phyloP scores from a whole-genome alignment of 2,797 vertebrate species.

The Clarias laeviceps region DNA sequence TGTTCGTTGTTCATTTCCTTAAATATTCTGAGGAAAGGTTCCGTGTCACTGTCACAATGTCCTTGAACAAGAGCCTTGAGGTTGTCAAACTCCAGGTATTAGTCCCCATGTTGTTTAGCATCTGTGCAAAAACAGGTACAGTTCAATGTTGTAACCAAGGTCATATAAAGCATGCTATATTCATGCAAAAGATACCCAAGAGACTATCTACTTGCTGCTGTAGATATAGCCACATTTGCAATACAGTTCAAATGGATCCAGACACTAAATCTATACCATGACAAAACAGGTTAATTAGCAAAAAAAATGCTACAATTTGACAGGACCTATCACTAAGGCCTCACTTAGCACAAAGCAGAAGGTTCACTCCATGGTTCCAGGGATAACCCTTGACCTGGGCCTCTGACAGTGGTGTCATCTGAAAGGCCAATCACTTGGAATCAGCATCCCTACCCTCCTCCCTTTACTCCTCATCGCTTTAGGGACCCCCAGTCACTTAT shows the following conservation, averaged over 20 bases:
- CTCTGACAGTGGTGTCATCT: slow-evolving; percentile 80
- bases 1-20: background rate
- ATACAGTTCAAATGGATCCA: background rate
- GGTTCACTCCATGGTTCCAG: slow-evolving; percentile 54
- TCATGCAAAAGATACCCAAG: slow-evolving; percentile 10
- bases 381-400: slow-evolving; percentile 70
- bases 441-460: slow-evolving; percentile 46
- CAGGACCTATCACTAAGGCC: slow-evolving; percentile 32
- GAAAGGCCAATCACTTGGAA: slow-evolving; percentile 70
- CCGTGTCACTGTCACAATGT: background rate
- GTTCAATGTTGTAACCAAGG: slow-evolving; percentile 3
- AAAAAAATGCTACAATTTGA: slow-evolving; percentile 38
- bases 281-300: slow-evolving; percentile 14
- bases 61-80: slow-evolving; percentile 19
- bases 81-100: background rate
- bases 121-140: background rate
- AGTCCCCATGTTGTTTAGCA: background rate
- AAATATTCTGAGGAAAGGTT: background rate
- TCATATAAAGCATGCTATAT: slow-evolving; percentile 16
- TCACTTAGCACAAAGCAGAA: slow-evolving; percentile 29
- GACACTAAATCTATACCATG: slow-evolving; percentile 7
- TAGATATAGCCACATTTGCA: slow-evolving; percentile 10
- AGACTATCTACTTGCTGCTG: background rate
- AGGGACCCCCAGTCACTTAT: slow-evolving; percentile 66
- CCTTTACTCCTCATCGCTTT: slow-evolving; percentile 53